These are phyloP conservation scores for Diabrotica balteata DNA, from an alignment of 2,888 invertebrate species.

Conservation along the genomic window DNA sequence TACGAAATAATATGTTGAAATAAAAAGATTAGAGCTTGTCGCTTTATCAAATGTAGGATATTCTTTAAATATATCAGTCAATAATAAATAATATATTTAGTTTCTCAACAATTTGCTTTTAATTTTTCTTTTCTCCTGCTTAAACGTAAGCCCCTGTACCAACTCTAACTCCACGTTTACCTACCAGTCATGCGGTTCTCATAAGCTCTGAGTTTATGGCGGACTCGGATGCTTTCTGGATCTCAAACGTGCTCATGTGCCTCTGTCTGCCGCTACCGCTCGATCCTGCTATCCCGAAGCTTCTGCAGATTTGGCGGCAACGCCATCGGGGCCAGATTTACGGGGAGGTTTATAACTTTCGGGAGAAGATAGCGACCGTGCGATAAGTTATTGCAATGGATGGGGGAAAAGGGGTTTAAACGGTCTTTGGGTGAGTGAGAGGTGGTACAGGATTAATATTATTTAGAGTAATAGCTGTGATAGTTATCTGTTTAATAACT, in stretches of 20 bases:
- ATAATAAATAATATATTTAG: too few relatives aligned
- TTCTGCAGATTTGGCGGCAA: conserved; percentile 55
- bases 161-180: conserved; percentile 45
- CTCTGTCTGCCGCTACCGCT: not conserved
- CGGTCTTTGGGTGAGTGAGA: too few relatives aligned
- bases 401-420: not conserved
- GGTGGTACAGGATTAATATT: too few relatives aligned
- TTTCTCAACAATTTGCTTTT: too few relatives aligned
- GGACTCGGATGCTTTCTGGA: conserved; percentile 57
- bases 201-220: conserved; percentile 60
- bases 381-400: conserved; percentile 10
- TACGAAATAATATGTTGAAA: too few relatives aligned
- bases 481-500: too few relatives aligned
- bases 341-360: conserved; percentile 56
- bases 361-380: conserved; percentile 35
- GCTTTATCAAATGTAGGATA: too few relatives aligned
- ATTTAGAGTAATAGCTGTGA: too few relatives aligned
- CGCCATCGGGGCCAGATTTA: conserved; percentile 52
- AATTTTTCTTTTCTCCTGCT: too few relatives aligned
- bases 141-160: conserved; percentile 1
- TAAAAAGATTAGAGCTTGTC: too few relatives aligned
- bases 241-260: conserved; percentile 57
- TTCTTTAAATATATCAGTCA: too few relatives aligned
- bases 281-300: conserved; percentile 14
- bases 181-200: conserved; percentile 60